Evolutionary conservation across 1,140 invertebrate species (phyloP), one percentile per base, ranked within the genome.

Genomic region (Zaprionus ghesquierei): DNA sequence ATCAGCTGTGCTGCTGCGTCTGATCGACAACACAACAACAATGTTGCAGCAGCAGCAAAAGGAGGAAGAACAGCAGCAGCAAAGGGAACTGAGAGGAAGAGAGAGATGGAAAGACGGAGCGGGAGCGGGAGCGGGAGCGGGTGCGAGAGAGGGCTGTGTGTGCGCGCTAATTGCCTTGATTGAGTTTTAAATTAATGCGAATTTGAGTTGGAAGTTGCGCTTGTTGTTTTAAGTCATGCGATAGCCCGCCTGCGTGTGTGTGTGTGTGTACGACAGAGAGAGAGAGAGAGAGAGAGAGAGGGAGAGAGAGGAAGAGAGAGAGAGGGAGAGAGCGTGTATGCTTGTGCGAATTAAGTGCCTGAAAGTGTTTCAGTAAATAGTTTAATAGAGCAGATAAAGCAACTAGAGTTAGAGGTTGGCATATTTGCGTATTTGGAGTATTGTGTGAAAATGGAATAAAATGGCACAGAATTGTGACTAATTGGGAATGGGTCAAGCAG

Each of bases 101-200:
- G 20, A n/a, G n/a, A n/a, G n/a, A n/a, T n/a, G n/a, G n/a, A n/a
- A n/a, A n/a, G n/a, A n/a, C n/a, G 35, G n/a, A 22, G 44, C 15
- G 60, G n/a, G 61, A 29, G 41, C 41, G 13, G 54, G n/a, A 55
- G 27, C 29, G 20, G 27, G 53, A 31, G 68, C 55, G 41, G 18
- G 44, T 29, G n/a, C n/a, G 69, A 44, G 35, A 49, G 23, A 10
- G 41, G 61, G 46, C 70, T 55, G 38, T 59, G 69, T 69, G 75
- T 77, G 84, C 69, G 82, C 76, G 75, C 75, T 87, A 87, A 87
- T 87, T 87, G 82, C 76, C 82, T 87, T 89, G 82, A 87, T 87
- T 87, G 82, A 87, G 82, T 87, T 87, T 87, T 87, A 87, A 87
- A 87, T 87, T 87, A 87, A 87, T 79, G 82, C 82, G 82, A 86